Evolutionary conservation across 1,140 invertebrate species (phyloP).

Genomic region (Panagrolaimus sp.): DNA sequence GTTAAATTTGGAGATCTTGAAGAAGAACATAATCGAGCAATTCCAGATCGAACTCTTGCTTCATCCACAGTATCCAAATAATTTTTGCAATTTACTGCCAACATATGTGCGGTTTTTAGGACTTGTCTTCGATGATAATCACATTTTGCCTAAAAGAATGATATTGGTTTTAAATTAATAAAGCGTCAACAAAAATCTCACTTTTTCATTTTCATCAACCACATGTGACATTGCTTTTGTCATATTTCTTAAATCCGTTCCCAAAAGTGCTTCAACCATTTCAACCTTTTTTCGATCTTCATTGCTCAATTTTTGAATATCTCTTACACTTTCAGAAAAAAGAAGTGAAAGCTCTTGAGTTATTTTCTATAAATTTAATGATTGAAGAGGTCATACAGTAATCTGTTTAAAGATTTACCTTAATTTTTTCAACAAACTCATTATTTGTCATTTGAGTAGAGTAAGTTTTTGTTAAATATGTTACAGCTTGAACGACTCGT

Average conservation of each 20-base stretch:
- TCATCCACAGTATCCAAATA: slow-evolving; percentile 35
- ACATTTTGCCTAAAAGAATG: slow-evolving; percentile 15
- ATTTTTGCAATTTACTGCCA: slow-evolving; percentile 40
- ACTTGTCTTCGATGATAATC: slow-evolving; percentile 26
- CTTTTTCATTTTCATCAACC: not conserved
- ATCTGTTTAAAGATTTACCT: not conserved
- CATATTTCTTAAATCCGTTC: slow-evolving; percentile 24
- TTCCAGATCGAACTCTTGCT: slow-evolving; percentile 18
- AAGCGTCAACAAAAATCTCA: not conserved
- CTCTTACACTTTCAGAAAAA: slow-evolving; percentile 16
- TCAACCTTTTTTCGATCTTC: slow-evolving; percentile 24
- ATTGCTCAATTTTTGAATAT: slow-evolving; percentile 14
- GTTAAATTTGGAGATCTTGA: too few species aligned
- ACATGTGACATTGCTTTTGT: slow-evolving; percentile 22
- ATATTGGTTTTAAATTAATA: not conserved
- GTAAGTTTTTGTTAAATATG: slow-evolving; percentile 24
- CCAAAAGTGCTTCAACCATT: slow-evolving; percentile 22
- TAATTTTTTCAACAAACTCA: slow-evolving; percentile 24
- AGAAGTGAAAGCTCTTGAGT: slow-evolving; percentile 20
- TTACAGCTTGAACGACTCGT: slow-evolving; percentile 31
- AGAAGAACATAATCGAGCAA: not conserved
- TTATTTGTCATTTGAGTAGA: slow-evolving; percentile 23
- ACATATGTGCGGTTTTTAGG: slow-evolving; percentile 28
- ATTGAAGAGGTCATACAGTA: too few species aligned
- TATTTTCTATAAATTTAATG: slow-evolving; percentile 17